A percentile compares a stretch with the other conserved stretches of the same genome.
Evolutionary conservation across 2,113 vertebrate genomes (phyloP).

Genomic region (Cheirogaleus medius): DNA sequence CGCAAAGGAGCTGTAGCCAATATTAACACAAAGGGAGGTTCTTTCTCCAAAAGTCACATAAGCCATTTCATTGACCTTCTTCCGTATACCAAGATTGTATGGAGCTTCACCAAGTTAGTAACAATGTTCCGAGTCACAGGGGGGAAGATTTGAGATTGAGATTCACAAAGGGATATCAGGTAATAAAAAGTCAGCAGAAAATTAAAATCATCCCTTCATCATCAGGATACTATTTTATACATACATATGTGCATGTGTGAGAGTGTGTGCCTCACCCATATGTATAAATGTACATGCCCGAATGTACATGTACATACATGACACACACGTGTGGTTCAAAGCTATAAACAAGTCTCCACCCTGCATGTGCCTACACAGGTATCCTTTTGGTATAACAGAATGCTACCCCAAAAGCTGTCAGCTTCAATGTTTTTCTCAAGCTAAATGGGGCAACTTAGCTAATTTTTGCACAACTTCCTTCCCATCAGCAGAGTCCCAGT

Average conservation of each 20-base stretch:
- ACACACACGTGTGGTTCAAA: background rate
- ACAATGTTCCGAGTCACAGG: background rate
- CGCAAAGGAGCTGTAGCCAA: background rate
- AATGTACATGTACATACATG: background rate
- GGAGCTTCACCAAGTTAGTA: background rate
- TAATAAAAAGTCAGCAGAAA: background rate
- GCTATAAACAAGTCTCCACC: background rate
- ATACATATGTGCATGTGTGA: background rate
- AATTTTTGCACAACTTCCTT: conserved; percentile 39
- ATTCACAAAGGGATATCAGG: background rate
- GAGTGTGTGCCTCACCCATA: background rate
- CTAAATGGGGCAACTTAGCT: background rate
- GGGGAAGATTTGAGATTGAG: background rate
- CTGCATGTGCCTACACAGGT: background rate
- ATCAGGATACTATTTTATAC: background rate
- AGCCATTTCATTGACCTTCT: background rate
- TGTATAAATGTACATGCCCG: background rate
- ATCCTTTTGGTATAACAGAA: background rate
- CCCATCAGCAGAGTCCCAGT: background rate
- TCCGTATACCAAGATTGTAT: background rate
- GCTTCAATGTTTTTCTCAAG: background rate
- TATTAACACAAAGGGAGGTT: background rate
- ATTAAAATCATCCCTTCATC: background rate
- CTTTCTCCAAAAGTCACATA: background rate
- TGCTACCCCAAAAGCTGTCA: background rate